Percentiles rank a stretch among this genome's conserved stretches.
These are phyloP conservation scores for Acholoe squamosa DNA, from an alignment of 2,888 invertebrate species.

Conservation along the genomic window DNA sequence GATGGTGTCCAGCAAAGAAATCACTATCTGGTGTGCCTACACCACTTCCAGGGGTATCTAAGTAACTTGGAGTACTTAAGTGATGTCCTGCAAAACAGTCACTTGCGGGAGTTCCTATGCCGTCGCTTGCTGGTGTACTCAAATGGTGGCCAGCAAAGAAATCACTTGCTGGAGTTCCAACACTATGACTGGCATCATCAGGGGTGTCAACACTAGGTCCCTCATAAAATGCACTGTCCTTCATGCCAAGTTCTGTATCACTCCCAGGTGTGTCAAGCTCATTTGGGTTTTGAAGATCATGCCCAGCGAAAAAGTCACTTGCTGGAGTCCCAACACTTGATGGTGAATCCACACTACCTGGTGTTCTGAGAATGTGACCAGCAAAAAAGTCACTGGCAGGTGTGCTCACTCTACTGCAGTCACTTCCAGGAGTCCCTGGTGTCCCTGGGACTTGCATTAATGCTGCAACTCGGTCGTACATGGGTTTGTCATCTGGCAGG, in stretches of 20 bases:
- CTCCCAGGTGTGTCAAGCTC: slow-evolving; percentile 30
- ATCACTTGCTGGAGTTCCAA: slow-evolving; percentile 18
- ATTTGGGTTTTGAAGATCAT: slow-evolving; percentile 25
- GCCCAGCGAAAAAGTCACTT: slow-evolving; percentile 52
- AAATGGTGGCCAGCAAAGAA: slow-evolving; percentile 47
- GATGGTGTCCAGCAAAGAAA: slow-evolving; percentile 56
- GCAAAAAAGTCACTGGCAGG: slow-evolving; percentile 56
- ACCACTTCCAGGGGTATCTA: slow-evolving; percentile 31
- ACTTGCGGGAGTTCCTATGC: slow-evolving; percentile 33
- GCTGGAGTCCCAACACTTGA: slow-evolving; percentile 41
- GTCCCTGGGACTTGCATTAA: neutral
- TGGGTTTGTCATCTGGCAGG: neutral
- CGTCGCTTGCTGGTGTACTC: slow-evolving; percentile 34
- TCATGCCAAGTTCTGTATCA: neutral
- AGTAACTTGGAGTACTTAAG: neutral
- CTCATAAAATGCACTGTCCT: neutral
- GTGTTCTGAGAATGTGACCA: slow-evolving; percentile 11
- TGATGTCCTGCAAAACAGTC: slow-evolving; percentile 41
- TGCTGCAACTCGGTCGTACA: slow-evolving; percentile 41
- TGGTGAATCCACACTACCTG: slow-evolving; percentile 48
- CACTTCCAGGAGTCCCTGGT: slow-evolving; percentile 19
- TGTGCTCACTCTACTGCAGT: slow-evolving; percentile 36
- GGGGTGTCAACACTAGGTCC: slow-evolving; percentile 14
- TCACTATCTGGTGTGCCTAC: slow-evolving; percentile 48
- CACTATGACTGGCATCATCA: slow-evolving; percentile 1